Evolutionary conservation across 2,113 vertebrate species (phyloP).

Genomic region (Heterocephalus glaber): DNA sequence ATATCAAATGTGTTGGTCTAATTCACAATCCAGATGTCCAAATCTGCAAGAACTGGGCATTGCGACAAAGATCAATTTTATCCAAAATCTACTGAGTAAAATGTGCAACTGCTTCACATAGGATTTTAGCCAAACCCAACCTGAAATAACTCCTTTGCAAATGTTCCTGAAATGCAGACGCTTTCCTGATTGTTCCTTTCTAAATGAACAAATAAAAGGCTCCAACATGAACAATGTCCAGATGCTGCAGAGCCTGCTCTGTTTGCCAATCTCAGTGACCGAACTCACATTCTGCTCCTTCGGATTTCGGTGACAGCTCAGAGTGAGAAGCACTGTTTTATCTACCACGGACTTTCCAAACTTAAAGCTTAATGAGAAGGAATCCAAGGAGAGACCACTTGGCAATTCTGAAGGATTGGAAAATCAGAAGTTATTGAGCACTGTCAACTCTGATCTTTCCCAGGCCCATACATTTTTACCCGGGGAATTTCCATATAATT

Average conservation of each 20-base stretch:
- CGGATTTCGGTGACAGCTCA: constrained; percentile 16
- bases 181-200: constrained; percentile 58
- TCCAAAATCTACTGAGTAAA: constrained; percentile 78
- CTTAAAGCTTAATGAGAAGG: constrained; percentile 14
- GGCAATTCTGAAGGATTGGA: constrained; percentile 66
- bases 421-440: constrained; percentile 82
- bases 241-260: constrained; percentile 75
- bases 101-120: constrained; percentile 73
- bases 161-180: constrained; percentile 55
- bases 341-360: constrained; percentile 6
- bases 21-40: constrained; percentile 85
- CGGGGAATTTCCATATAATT: constrained; percentile 80
- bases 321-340: constrained; percentile 38
- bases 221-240: constrained; percentile 79
- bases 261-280: constrained; percentile 73
- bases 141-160: constrained; percentile 79
- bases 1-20: constrained; percentile 70
- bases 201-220: constrained; percentile 75
- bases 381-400: constrained; percentile 64
- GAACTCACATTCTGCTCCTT: constrained; percentile 46
- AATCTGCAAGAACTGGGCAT: constrained; percentile 80
- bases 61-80: constrained; percentile 80
- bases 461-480: constrained; percentile 78
- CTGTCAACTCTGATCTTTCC: constrained; percentile 67
- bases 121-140: constrained; percentile 77